Conservation (phyloP, 1,140 invertebrate genomes). For the Drosophila kanapiae region DNA sequence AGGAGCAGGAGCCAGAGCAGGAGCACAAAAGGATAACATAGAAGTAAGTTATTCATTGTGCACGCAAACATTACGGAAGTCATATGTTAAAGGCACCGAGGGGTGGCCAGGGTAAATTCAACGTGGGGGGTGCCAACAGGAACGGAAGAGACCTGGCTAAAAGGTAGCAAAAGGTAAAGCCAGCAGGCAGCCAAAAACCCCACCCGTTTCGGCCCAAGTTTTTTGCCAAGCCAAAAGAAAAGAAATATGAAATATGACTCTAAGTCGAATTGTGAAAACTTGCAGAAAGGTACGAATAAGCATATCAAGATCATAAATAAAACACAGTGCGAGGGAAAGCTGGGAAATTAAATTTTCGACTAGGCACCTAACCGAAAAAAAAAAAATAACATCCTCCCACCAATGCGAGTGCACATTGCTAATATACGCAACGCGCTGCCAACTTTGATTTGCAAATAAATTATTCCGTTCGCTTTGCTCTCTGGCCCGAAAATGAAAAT, state of each 20-base stretch:
- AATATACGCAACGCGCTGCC: slow-evolving; percentile 79
- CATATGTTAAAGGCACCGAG: slow-evolving; percentile 77
- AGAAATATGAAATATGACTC: slow-evolving; percentile 82
- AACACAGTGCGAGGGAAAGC: slow-evolving; percentile 61
- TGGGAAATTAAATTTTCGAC: slow-evolving; percentile 82
- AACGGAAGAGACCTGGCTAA: slow-evolving; percentile 51
- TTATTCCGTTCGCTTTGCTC: slow-evolving; percentile 66
- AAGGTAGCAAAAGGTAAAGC: slow-evolving; percentile 57
- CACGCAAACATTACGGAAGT: slow-evolving; percentile 84
- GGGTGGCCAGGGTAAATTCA: slow-evolving; percentile 27
- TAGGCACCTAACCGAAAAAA: slow-evolving; percentile 59
- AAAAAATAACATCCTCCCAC: slow-evolving; percentile 2
- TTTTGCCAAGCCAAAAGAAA: slow-evolving; percentile 53
- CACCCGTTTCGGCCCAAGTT: slow-evolving; percentile 60
- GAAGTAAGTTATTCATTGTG: slow-evolving; percentile 83
- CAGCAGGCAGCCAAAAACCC: slow-evolving; percentile 45
- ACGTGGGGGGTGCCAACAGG: slow-evolving; percentile 7
- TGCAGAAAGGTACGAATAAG: slow-evolving; percentile 82
- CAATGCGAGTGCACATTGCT: slow-evolving; percentile 66
- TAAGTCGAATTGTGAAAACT: slow-evolving; percentile 83
- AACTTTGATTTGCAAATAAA: slow-evolving; percentile 84
- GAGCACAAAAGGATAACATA: slow-evolving; percentile 78
- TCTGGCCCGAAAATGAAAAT: slow-evolving; percentile 55
- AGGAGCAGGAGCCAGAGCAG: slow-evolving; percentile 22
- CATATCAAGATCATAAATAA: slow-evolving; percentile 84